These are phyloP conservation scores for Oncorhynchus nerka DNA, from an alignment of 2,113 vertebrate species.

Conservation along the genomic window DNA sequence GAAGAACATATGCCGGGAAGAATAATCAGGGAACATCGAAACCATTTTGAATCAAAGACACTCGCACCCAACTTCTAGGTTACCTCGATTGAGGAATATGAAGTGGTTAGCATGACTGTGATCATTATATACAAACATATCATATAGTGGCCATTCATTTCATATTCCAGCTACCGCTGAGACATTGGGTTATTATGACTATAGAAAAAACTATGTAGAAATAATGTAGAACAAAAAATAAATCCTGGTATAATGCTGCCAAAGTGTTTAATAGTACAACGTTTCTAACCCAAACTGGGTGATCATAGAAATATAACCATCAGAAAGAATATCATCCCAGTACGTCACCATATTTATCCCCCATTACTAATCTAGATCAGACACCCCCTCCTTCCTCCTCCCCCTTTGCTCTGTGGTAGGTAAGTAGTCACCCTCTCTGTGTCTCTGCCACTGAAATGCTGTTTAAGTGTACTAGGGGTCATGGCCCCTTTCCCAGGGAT, in stretches of 20 bases:
- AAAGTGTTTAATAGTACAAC: too few relatives aligned
- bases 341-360: background rate
- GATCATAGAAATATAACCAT: too few relatives aligned
- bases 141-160: background rate
- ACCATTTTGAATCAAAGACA: constrained; percentile 46
- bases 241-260: too few relatives aligned
- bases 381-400: background rate
- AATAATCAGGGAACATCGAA: constrained; percentile 45
- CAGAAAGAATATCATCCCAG: too few relatives aligned
- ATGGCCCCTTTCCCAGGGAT: constrained; percentile 64
- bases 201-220: background rate
- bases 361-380: background rate
- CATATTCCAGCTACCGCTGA: background rate
- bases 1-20: background rate
- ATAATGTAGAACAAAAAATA: too few relatives aligned
- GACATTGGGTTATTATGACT: background rate
- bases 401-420: constrained; percentile 4
- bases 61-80: too few relatives aligned
- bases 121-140: background rate
- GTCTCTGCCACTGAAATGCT: constrained; percentile 51
- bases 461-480: constrained; percentile 62
- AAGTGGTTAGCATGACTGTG: constrained; percentile 1
- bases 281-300: too few relatives aligned
- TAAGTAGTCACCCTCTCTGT: constrained; percentile 15
- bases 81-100: background rate